Conservation (phyloP, 2,888 invertebrate genomes). For the Caenorhabditis imperialis region DNA sequence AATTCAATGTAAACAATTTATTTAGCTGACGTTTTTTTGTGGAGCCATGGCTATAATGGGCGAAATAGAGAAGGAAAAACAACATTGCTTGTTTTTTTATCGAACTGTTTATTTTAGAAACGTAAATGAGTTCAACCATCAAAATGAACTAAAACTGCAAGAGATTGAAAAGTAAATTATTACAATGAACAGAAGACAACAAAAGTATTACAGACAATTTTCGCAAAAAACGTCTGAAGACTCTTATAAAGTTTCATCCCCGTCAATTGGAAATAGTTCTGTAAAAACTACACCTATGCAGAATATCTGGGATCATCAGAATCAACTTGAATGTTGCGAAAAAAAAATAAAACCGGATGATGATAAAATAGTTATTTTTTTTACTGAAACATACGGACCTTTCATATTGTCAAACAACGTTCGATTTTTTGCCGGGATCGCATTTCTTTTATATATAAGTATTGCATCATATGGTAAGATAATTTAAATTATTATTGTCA, state of each 20-base stretch:
- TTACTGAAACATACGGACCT: slow-evolving; percentile 72
- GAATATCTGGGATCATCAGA: no score
- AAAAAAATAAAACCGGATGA: slow-evolving; percentile 13
- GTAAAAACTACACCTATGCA: no score
- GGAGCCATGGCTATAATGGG: slow-evolving; percentile 92
- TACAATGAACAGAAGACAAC: neutral
- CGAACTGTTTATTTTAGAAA: slow-evolving; percentile 51
- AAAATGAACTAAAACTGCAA: slow-evolving; percentile 36
- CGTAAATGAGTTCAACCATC: no score
- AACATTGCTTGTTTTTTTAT: slow-evolving; percentile 83
- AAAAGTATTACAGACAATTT: slow-evolving; percentile 8
- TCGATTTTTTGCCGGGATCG: slow-evolving; percentile 56
- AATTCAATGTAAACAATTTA: neutral
- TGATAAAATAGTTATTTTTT: slow-evolving; percentile 63
- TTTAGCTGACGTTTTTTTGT: slow-evolving; percentile 88
- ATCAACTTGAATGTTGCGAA: no score
- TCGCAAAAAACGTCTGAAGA: no score
- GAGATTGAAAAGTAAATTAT: slow-evolving; percentile 27
- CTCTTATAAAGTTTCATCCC: slow-evolving; percentile 28
- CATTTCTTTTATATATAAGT: slow-evolving; percentile 65
- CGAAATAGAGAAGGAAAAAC: slow-evolving; percentile 88
- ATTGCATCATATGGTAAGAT: slow-evolving; percentile 59
- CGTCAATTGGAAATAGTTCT: slow-evolving; percentile 51
- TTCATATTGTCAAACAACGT: slow-evolving; percentile 67
- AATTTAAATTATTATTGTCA: no score